Evolutionary conservation across 2,797 vertebrate species (phyloP).

Genomic region (Esox lucius): DNA sequence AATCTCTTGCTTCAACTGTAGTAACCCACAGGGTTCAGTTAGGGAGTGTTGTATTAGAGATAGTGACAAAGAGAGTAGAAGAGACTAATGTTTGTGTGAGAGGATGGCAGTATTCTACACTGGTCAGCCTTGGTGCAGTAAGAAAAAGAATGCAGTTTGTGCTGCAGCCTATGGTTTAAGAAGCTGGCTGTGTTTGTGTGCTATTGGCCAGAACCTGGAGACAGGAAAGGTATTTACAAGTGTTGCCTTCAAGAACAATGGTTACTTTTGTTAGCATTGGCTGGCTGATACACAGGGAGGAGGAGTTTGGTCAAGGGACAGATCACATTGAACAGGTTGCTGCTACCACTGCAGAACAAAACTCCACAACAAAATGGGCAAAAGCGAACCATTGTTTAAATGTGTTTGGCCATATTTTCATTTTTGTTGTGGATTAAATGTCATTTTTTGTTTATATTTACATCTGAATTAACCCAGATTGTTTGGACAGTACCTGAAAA

Average conservation of each 20-base stretch:
- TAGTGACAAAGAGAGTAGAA: conserved; percentile 6
- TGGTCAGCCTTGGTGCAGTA: background rate
- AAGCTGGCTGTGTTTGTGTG: conserved; percentile 34
- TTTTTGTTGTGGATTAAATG: background rate
- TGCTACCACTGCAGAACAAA: conserved; percentile 3
- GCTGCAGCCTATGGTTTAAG: conserved; percentile 36
- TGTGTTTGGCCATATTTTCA: background rate
- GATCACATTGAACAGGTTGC: conserved; percentile 31
- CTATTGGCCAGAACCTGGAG: conserved; percentile 53
- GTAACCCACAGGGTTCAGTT: background rate
- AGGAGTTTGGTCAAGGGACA: conserved; percentile 32
- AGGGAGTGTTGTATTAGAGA: background rate
- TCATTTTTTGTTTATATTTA: background rate
- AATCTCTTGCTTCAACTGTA: conserved; percentile 12
- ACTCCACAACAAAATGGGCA: background rate
- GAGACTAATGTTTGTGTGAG: conserved; percentile 40
- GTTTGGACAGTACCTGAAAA: background rate
- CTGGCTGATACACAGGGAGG: conserved; percentile 40
- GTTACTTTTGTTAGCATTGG: conserved; percentile 49
- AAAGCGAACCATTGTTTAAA: background rate
- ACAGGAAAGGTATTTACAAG: conserved; percentile 51
- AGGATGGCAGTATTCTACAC: background rate
- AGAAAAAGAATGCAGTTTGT: background rate
- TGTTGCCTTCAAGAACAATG: conserved; percentile 50
- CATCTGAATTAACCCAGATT: background rate